A percentile compares a stretch with the other conserved stretches of the same genome.
Conservation (phyloP, 2,113 vertebrate genomes). For the Pholis gunnellus region DNA sequence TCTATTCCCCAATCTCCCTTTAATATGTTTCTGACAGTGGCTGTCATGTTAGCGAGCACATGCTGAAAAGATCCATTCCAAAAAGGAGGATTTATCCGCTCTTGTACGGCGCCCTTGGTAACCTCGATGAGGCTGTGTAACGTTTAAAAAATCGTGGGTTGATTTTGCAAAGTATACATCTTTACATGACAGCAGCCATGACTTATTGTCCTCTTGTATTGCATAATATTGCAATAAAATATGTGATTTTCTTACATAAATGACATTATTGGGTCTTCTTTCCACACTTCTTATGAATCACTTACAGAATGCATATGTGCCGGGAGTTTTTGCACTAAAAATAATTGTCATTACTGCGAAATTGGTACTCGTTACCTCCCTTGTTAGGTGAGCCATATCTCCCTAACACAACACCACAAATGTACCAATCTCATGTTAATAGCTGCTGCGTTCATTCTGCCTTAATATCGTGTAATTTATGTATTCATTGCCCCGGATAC, state of each 20-base stretch:
- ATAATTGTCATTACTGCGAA: background rate
- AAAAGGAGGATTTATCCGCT: conserved; percentile 32
- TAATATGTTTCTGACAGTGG: conserved; percentile 54
- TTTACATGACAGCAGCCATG: background rate
- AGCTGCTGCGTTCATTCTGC: conserved; percentile 39
- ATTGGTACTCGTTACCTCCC: background rate
- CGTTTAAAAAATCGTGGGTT: background rate
- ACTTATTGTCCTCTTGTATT: background rate
- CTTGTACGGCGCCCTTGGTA: background rate
- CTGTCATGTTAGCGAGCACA: conserved; percentile 51
- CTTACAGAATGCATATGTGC: background rate
- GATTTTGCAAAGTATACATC: background rate
- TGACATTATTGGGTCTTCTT: too few relatives aligned
- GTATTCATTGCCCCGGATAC: conserved; percentile 60
- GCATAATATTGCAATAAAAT: background rate
- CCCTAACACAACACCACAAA: background rate
- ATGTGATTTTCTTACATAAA: background rate
- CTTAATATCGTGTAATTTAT: conserved; percentile 68
- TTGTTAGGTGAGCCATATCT: background rate
- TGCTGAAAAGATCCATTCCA: conserved; percentile 33
- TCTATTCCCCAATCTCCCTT: conserved; percentile 47
- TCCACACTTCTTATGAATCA: background rate
- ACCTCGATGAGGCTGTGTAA: background rate
- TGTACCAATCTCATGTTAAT: conserved; percentile 24
- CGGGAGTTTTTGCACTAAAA: background rate